Base-by-base conservation (phyloP, 2,113 vertebrate species). In the Notothenia rossii region DNA sequence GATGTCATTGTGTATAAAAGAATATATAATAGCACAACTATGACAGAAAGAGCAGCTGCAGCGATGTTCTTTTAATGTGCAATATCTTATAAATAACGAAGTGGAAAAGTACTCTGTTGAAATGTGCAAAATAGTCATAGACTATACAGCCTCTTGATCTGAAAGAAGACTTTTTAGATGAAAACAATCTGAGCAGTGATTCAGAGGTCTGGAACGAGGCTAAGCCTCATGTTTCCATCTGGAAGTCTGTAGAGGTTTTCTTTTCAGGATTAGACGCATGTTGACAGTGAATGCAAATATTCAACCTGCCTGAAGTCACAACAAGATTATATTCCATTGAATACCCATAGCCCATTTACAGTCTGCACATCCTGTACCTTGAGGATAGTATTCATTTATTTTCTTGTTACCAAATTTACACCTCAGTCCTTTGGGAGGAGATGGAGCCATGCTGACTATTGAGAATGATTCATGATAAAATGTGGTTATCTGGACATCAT, bases 361-460 rank as follows among this genome's bases (percentile, higher is more conserved):
- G 33, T 66, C 77, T 48, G 75, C 12, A 63, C 59, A 50, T 60
- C 29, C 22, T 71, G 36, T 3, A 25, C 12, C 22, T 29, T 33
- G 8, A 65, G 12, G 13, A 74, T 14, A 2, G 2, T 10, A 14
- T 56, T 60, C 51, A 33, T 25, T 59, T n/a, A 46, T 5, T 71
- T 14, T 59, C 9, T 22, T 51, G 68, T 72, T 82, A 62, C 79
- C 75, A 67, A 36, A 67, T 78, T 33, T 77, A 70, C 81, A 60
- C 56, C 18, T 80, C 22, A 17, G 49, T 61, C 75, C 33, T 54
- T 58, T 14, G 33, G 70, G 65, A 49, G 29, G 15, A 83, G 15
- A 0, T 7, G 14, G 33, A 82, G 58, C 54, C 15, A 46, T 17
- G 36, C 74, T 22, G 29, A 60, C 54, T 51, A 17, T 29, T 22